phyloP scores from a whole-genome alignment of 2,797 vertebrate species.

The Bucorvus abyssinicus region DNA sequence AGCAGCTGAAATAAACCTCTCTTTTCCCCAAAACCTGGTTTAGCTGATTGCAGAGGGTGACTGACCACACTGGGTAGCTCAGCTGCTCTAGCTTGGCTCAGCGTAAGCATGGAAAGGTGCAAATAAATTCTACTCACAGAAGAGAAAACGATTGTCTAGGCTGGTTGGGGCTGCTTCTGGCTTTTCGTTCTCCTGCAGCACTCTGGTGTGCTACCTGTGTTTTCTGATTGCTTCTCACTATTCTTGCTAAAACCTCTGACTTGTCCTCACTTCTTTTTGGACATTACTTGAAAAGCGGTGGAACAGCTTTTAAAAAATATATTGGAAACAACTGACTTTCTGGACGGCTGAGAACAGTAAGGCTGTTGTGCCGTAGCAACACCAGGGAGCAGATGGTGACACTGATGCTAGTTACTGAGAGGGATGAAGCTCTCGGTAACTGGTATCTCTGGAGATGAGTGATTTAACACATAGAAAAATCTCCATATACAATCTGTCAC shows the following conservation, averaged over 20 bases:
- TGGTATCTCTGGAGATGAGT: background rate
- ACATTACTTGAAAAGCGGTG: background rate
- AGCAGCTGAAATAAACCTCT: background rate
- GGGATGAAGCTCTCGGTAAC: background rate
- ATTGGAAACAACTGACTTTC: background rate
- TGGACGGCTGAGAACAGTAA: background rate
- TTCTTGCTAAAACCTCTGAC: background rate
- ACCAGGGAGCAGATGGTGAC: conserved; percentile 27
- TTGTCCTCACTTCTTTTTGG: background rate
- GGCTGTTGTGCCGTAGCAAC: background rate
- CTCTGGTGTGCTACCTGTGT: background rate
- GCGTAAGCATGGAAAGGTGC: background rate
- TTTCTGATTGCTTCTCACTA: background rate
- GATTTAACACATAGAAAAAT: background rate
- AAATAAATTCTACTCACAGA: background rate
- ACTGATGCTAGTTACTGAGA: background rate
- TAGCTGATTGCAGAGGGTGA: background rate
- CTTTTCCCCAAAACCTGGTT: background rate
- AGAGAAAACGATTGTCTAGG: background rate
- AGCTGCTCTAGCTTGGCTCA: background rate
- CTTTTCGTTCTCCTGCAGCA: background rate
- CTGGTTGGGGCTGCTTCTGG: background rate
- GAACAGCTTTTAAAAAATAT: background rate
- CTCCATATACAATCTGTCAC: background rate
- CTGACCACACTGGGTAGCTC: background rate